Percentiles rank a stretch among this genome's conserved stretches.
Evolutionary conservation across 2,797 vertebrate genomes (phyloP).

Genomic region (Alauda arvensis): DNA sequence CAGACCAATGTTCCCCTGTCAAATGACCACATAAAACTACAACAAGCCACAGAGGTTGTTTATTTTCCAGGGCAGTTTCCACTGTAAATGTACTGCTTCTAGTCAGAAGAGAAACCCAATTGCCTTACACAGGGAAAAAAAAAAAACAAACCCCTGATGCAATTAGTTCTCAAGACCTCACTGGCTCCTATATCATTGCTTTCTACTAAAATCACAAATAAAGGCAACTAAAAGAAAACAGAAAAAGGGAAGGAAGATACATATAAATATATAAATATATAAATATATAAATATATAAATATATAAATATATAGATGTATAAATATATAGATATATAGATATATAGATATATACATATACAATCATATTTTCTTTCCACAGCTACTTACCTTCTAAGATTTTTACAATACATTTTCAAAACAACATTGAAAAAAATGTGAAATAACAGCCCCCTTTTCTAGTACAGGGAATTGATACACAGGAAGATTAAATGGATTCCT

Average conservation of each 20-base stretch:
- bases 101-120: neutral
- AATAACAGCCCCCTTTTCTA: neutral
- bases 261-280: neutral
- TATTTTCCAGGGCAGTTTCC: neutral
- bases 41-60: neutral
- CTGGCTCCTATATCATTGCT: neutral
- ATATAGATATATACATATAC: rapidly evolving
- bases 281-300: rapidly evolving
- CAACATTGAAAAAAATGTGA: neutral
- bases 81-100: neutral
- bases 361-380: neutral
- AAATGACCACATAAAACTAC: neutral
- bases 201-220: neutral
- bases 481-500: neutral
- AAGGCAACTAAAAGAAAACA: neutral
- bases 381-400: neutral
- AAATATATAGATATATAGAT: too few relatives aligned
- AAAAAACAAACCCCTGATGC: rapidly evolving
- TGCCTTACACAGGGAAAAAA: neutral
- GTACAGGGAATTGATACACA: neutral
- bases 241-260: neutral
- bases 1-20: neutral
- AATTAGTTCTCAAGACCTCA: neutral
- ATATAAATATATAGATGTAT: rapidly evolving
- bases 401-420: neutral